A percentile compares a stretch with the other conserved stretches of the same genome.
phyloP scores from a whole-genome alignment of 2,888 invertebrate genomes.

The Acanthosepion pharaonis region DNA sequence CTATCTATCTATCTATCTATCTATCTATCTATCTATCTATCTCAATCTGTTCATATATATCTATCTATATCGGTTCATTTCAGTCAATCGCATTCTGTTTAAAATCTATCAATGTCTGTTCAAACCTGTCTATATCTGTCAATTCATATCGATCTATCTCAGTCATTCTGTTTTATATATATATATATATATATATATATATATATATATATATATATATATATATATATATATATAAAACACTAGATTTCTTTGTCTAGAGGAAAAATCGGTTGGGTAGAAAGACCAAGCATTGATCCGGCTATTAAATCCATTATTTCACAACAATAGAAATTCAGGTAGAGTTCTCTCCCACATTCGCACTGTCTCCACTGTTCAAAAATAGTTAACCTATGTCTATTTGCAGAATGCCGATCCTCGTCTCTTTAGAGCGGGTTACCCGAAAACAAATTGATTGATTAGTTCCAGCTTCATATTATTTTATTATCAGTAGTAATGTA shows the following conservation, averaged over 20 bases:
- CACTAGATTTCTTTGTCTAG: background rate
- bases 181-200: background rate
- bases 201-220: background rate
- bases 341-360: background rate
- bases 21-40: no score
- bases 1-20: no score
- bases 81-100: no score
- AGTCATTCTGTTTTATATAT: no score
- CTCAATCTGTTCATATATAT: no score
- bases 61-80: no score
- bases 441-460: slow-evolving; percentile 33
- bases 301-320: background rate
- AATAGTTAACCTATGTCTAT: slow-evolving; percentile 21
- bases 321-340: background rate
- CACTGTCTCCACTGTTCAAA: slow-evolving; percentile 33
- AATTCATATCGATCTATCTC: background rate
- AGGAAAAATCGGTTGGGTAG: background rate
- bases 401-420: background rate
- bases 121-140: background rate
- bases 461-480: background rate
- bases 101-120: background rate
- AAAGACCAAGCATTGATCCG: background rate
- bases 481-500: slow-evolving; percentile 33
- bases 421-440: background rate
- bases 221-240: background rate